Conservation (phyloP, 2,888 invertebrate genomes). For the Branchipolynoe longqiensis region DNA sequence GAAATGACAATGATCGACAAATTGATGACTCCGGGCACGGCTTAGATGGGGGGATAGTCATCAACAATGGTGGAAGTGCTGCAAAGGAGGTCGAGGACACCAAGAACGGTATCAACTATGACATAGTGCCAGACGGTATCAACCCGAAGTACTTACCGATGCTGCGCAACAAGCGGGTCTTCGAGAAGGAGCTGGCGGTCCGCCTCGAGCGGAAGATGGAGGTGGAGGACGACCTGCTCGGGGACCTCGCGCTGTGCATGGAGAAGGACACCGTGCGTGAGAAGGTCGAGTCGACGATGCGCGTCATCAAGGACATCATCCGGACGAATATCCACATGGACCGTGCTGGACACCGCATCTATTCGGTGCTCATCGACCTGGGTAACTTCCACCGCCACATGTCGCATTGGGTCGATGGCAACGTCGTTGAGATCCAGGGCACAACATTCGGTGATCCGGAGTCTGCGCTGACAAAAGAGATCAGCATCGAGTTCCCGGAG, state of each 20-base stretch:
- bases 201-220: slow-evolving; percentile 17
- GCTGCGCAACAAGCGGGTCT: slow-evolving; percentile 1
- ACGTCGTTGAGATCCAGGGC: not conserved
- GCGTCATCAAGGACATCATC: slow-evolving; percentile 4
- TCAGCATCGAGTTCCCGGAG: slow-evolving; percentile 29
- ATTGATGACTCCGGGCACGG: not conserved
- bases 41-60: too few relatives aligned
- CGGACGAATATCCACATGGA: not conserved
- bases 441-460: slow-evolving; percentile 23
- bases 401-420: not conserved
- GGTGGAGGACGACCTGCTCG: not conserved
- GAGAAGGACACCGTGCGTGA: not conserved
- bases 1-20: not conserved
- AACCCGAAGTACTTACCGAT: slow-evolving; percentile 17
- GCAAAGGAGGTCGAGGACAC: not conserved
- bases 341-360: not conserved
- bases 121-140: slow-evolving; percentile 8
- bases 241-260: not conserved
- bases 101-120: not conserved
- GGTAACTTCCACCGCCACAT: slow-evolving; percentile 23
- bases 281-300: slow-evolving; percentile 23
- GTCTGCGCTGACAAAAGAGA: not conserved
- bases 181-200: slow-evolving; percentile 4
- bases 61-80: too few relatives aligned
- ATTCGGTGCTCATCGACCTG: slow-evolving; percentile 3